These are phyloP conservation scores for Hydra vulgaris DNA, from an alignment of 30 jellyfish, hydroid and myxozoan genomes.

Conservation along the genomic window DNA sequence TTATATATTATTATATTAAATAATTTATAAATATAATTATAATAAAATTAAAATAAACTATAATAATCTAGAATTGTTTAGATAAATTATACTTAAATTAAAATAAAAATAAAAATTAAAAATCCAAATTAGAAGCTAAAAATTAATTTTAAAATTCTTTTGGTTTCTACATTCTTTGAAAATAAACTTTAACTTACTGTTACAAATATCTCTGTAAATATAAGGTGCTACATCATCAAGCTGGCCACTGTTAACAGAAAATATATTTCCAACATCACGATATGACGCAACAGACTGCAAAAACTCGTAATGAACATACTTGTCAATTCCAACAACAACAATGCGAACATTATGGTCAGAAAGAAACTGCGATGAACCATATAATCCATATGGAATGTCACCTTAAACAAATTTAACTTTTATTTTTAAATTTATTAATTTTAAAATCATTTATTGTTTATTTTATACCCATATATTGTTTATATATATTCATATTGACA, in stretches of 20 bases:
- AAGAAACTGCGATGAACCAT: slow-evolving; percentile 78
- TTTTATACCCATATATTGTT: too few species aligned
- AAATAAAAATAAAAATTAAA: too few species aligned
- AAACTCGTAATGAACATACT: slow-evolving; percentile 58
- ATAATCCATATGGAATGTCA: slow-evolving; percentile 69
- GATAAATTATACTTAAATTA: too few species aligned
- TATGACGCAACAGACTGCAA: slow-evolving; percentile 79
- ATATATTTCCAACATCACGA: slow-evolving; percentile 74
- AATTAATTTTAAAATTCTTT: too few species aligned
- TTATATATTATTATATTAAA: too few species aligned
- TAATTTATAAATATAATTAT: too few species aligned
- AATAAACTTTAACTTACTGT: slow-evolving; percentile 74
- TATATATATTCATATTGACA: too few species aligned
- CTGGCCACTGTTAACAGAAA: slow-evolving; percentile 72
- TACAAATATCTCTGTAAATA: slow-evolving; percentile 71
- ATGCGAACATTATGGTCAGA: slow-evolving; percentile 77
- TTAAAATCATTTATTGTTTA: too few species aligned
- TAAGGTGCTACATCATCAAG: slow-evolving; percentile 63
- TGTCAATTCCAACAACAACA: slow-evolving; percentile 80
- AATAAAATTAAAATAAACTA: too few species aligned
- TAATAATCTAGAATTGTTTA: too few species aligned
- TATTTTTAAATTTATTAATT: background rate
- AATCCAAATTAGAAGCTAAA: too few species aligned
- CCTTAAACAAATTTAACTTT: slow-evolving; percentile 3
- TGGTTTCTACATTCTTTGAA: too few species aligned